These are phyloP conservation scores for Ommatoiulus sabulosus DNA, from an alignment of 2,888 invertebrate species.

Conservation along the genomic window DNA sequence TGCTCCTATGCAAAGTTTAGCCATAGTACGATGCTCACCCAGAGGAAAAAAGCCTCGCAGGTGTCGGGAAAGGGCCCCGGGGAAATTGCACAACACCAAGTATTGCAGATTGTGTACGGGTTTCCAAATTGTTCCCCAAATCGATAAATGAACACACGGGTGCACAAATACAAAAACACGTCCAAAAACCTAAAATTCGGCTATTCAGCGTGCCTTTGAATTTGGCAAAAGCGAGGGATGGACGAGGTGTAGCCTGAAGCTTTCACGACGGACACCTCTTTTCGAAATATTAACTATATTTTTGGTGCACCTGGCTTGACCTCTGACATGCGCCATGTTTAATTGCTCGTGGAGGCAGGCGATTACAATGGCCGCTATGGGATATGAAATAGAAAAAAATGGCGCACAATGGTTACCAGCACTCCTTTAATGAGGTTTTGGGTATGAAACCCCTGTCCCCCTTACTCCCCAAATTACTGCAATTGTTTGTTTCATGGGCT, in stretches of 20 bases:
- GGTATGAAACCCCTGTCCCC: neutral
- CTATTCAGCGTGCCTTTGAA: neutral
- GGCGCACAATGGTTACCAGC: neutral
- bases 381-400: neutral
- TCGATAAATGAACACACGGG: conserved; percentile 17
- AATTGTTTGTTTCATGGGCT: neutral
- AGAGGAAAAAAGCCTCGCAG: conserved; percentile 3
- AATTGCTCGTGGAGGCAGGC: neutral
- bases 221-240: neutral
- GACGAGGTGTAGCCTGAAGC: conserved; percentile 12
- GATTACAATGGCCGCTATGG: neutral
- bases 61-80: conserved; percentile 20
- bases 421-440: neutral
- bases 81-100: neutral
- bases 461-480: neutral
- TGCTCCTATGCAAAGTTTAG: neutral
- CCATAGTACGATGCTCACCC: neutral
- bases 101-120: neutral
- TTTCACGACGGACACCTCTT: neutral
- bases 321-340: conserved; percentile 28
- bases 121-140: neutral
- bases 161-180: conserved; percentile 7
- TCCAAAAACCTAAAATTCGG: neutral
- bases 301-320: conserved; percentile 7
- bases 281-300: neutral